Evolutionary conservation across 2,888 invertebrate genomes (phyloP), one percentile per base, ranked within the genome.

Genomic region (Dicyrtoma fusca): DNA sequence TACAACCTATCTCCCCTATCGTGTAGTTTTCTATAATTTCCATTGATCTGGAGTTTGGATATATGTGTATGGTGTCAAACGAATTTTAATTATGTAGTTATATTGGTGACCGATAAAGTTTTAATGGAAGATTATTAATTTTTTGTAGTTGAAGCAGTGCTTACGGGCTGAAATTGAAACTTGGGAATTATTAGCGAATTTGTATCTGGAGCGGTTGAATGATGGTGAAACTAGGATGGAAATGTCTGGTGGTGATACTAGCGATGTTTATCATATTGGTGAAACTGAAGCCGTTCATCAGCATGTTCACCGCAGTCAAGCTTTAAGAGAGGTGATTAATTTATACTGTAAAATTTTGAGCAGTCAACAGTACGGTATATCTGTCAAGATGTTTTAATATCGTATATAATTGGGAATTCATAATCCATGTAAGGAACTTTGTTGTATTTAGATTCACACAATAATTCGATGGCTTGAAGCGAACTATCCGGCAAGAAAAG

Each of bases 391-490:
- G n/a, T n/a, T n/a, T n/a, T n/a, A n/a, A n/a, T n/a, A n/a, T n/a
- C n/a, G n/a, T n/a, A n/a, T n/a, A n/a, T n/a, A n/a, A n/a, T n/a
- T n/a, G n/a, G n/a, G n/a, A n/a, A n/a, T n/a, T n/a, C n/a, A n/a
- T n/a, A n/a, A n/a, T n/a, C n/a, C n/a, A n/a, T n/a, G n/a, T n/a
- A n/a, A n/a, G n/a, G n/a, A n/a, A n/a, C n/a, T n/a, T n/a, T n/a
- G n/a, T n/a, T n/a, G n/a, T n/a, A n/a, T n/a, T 1, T 47, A 79
- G 78, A 72, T 76, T 45, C 34, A 42, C 14, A 19, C 69, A 4
- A 80, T 77, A n/a, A 57, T 77, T 55, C 45, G 25, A 10, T 80
- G 80, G 80, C 65, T 80, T 25, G 77, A 80, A 61, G 5, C 64
- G 5, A 77, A 75, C 64, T 75, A 69, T 51, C 26, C 69, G 0